These are phyloP conservation scores for Macrosteles quadrilineatus DNA, from an alignment of 1,140 invertebrate genomes.

Conservation along the genomic window DNA sequence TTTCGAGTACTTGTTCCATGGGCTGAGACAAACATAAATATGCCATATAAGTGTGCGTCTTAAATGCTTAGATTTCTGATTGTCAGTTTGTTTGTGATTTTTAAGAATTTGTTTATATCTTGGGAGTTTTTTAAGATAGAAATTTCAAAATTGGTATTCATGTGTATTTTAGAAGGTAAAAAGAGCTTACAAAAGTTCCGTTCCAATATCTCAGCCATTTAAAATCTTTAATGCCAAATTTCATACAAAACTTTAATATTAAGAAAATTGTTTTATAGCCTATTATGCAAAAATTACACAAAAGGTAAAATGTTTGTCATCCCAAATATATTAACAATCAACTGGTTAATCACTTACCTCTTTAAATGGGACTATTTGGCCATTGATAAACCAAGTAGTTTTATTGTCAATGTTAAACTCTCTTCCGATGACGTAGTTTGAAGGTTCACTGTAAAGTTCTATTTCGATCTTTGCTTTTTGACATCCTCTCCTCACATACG, in stretches of 20 bases:
- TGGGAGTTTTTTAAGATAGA: too few relatives aligned
- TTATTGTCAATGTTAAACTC: constrained; percentile 57
- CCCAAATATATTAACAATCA: background rate
- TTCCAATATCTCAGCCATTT: too few relatives aligned
- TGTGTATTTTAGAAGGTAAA: too few relatives aligned
- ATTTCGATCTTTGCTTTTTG: constrained; percentile 74
- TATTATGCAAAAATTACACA: background rate
- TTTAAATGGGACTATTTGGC: constrained; percentile 54
- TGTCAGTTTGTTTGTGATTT: too few relatives aligned
- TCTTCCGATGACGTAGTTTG: constrained; percentile 45
- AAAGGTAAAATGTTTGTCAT: background rate
- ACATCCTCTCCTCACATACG: constrained; percentile 69
- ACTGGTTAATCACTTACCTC: constrained; percentile 50
- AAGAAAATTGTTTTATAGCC: background rate
- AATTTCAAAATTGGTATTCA: too few relatives aligned
- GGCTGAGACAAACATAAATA: too few relatives aligned
- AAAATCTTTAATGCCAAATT: too few relatives aligned
- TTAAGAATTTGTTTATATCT: too few relatives aligned
- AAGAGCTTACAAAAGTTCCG: background rate
- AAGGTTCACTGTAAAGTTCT: constrained; percentile 58
- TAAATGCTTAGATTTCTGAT: too few relatives aligned
- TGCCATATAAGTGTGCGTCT: too few relatives aligned
- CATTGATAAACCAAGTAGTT: constrained; percentile 68
- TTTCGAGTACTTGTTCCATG: too few relatives aligned
- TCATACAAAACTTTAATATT: background rate